Evolutionary conservation across 2,888 invertebrate species (phyloP).

Genomic region (Patella depressa): DNA sequence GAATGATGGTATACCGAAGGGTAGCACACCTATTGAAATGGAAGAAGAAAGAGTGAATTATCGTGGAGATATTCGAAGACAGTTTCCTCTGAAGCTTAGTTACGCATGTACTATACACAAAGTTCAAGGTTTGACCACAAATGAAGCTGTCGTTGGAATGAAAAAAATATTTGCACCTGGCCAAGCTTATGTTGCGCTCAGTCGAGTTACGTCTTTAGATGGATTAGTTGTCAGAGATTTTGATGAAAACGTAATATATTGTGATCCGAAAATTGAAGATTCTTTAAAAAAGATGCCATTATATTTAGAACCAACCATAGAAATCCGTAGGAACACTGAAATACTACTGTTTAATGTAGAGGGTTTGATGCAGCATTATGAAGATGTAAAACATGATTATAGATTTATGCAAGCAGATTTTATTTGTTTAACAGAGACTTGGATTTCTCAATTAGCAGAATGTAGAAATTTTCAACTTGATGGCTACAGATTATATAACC

Average conservation of each 20-base stretch:
- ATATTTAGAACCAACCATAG: not conserved
- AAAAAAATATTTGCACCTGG: not conserved
- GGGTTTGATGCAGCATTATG: not conserved
- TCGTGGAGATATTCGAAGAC: conserved; percentile 9
- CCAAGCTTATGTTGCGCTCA: conserved; percentile 31
- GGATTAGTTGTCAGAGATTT: not conserved
- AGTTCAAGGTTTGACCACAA: conserved; percentile 4
- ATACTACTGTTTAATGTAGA: not conserved
- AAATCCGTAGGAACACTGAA: no score
- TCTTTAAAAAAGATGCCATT: not conserved
- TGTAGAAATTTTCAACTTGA: not conserved
- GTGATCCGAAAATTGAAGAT: not conserved
- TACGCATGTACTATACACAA: conserved; percentile 30
- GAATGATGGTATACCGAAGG: not conserved
- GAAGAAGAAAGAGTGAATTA: conserved; percentile 15
- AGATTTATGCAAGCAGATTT: not conserved
- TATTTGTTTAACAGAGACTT: no score
- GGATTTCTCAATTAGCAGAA: not conserved
- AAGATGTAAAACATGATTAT: not conserved
- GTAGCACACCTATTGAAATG: conserved; percentile 11
- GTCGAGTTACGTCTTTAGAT: conserved; percentile 27
- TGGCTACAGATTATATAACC: not conserved
- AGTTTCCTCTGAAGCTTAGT: conserved; percentile 20
- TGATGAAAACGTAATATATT: not conserved
- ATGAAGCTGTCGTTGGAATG: conserved; percentile 3